These are phyloP conservation scores for Acronicta alni DNA, from an alignment of 2,888 invertebrate species.

Conservation along the genomic window DNA sequence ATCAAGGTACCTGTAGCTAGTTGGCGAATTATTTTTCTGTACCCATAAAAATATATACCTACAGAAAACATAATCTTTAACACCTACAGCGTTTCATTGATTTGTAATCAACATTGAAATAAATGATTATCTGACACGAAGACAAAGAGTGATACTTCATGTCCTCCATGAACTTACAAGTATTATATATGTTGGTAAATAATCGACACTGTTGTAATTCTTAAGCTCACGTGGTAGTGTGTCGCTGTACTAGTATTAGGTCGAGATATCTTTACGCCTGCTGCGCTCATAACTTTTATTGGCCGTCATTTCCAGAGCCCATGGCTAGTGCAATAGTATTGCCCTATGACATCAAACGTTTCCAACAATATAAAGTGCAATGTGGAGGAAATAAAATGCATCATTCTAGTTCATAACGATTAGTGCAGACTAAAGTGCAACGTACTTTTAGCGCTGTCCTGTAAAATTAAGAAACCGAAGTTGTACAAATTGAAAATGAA, in stretches of 20 bases:
- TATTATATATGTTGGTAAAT: conserved; percentile 33
- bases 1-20: conserved; percentile 60
- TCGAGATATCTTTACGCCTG: conserved; percentile 69
- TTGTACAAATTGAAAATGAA: conserved; percentile 75
- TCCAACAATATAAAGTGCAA: conserved; percentile 49
- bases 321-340: conserved; percentile 63
- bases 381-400: conserved; percentile 50
- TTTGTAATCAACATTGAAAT: conserved; percentile 35
- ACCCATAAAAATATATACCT: conserved; percentile 20
- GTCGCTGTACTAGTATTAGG: conserved; percentile 28
- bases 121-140: conserved; percentile 7
- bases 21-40: conserved; percentile 38
- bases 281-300: conserved; percentile 72
- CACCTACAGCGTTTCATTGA: conserved; percentile 32
- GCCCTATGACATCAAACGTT: conserved; percentile 69
- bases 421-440: conserved; percentile 61
- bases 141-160: conserved; percentile 26
- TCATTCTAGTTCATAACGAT: conserved; percentile 55
- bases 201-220: conserved; percentile 12
- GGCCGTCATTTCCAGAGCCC: conserved; percentile 58
- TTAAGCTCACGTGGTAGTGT: conserved; percentile 18
- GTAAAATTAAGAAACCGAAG: conserved; percentile 70
- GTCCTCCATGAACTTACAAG: conserved; percentile 23
- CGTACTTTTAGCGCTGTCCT: conserved; percentile 48
- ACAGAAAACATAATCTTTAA: conserved; percentile 29